A percentile compares a stretch with the other conserved stretches of the same genome.
These are phyloP conservation scores for Bathynomus jamesi DNA, from an alignment of 1,140 invertebrate species.

Conservation along the genomic window DNA sequence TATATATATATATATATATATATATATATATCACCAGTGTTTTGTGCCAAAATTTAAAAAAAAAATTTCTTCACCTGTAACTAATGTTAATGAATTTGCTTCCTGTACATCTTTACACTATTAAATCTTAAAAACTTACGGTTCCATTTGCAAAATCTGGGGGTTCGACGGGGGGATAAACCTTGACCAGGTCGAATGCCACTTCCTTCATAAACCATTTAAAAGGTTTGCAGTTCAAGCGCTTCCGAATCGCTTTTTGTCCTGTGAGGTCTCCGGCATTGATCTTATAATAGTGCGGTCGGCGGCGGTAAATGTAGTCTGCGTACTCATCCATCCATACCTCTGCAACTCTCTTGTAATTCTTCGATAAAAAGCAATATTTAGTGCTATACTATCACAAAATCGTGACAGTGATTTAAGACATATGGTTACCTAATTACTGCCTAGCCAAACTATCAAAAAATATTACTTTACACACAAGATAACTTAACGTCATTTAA, in stretches of 20 bases:
- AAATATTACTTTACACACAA: too few relatives aligned
- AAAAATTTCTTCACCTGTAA: too few relatives aligned
- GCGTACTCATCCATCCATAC: conserved; percentile 72
- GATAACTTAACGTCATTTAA: too few relatives aligned
- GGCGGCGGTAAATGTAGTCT: conserved; percentile 68
- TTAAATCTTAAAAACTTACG: conserved; percentile 40
- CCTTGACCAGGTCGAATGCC: conserved; percentile 80
- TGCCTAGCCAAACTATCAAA: too few relatives aligned
- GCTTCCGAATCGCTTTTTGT: conserved; percentile 65
- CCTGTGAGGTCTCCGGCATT: conserved; percentile 60
- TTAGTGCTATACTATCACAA: too few relatives aligned
- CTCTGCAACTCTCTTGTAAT: conserved; percentile 55
- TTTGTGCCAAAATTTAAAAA: too few relatives aligned
- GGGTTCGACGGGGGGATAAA: conserved; percentile 90
- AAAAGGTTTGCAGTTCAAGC: conserved; percentile 80
- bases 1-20: too few relatives aligned
- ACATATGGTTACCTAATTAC: too few relatives aligned
- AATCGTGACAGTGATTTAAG: too few relatives aligned
- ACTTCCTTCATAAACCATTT: conserved; percentile 93
- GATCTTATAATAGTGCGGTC: conserved; percentile 65
- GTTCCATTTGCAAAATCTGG: conserved; percentile 53
- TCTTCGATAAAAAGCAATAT: conserved; percentile 45
- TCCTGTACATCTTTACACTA: too few relatives aligned
- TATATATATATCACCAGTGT: too few relatives aligned
- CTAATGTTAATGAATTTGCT: too few relatives aligned